These are phyloP conservation scores for Telenomus remus DNA, from an alignment of 1,140 invertebrate species.

Conservation along the genomic window DNA sequence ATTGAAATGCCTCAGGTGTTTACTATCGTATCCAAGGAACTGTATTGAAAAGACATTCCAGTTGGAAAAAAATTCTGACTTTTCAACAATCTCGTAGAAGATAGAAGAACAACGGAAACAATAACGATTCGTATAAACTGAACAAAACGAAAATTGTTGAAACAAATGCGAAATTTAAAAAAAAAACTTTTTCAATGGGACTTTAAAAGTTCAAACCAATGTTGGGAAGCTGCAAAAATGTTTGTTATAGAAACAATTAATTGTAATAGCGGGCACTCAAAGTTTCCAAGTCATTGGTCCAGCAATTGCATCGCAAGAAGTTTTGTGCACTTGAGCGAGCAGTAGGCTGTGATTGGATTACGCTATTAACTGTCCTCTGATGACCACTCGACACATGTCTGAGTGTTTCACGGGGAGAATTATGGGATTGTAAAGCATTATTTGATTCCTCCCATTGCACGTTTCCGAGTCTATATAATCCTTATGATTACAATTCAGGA, in stretches of 20 bases:
- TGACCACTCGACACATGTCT: constrained; percentile 50
- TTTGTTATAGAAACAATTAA: not conserved
- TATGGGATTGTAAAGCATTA: constrained; percentile 50
- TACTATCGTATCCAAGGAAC: constrained; percentile 37
- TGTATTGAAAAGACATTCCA: constrained; percentile 44
- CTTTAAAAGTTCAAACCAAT: too few species aligned
- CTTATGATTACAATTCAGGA: not conserved
- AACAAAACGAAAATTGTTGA: too few species aligned
- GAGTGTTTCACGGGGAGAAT: constrained; percentile 52
- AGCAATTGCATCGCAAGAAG: constrained; percentile 37
- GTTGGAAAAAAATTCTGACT: constrained; percentile 39
- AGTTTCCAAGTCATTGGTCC: constrained; percentile 35
- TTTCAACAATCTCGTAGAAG: constrained; percentile 27
- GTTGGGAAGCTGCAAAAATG: too few species aligned
- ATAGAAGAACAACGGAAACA: constrained; percentile 6
- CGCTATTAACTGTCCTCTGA: constrained; percentile 56
- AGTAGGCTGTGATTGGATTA: constrained; percentile 59
- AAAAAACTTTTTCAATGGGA: too few species aligned
- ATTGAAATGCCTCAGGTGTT: constrained; percentile 52
- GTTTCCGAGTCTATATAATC: constrained; percentile 19
- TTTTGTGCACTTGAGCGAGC: constrained; percentile 31
- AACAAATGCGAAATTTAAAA: too few species aligned
- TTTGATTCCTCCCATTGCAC: constrained; percentile 43
- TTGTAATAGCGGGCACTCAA: constrained; percentile 12
- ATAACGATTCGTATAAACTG: too few species aligned